These are phyloP conservation scores for Trachelus stipa DNA, from an alignment of 2,888 invertebrate species.

Conservation along the genomic window DNA sequence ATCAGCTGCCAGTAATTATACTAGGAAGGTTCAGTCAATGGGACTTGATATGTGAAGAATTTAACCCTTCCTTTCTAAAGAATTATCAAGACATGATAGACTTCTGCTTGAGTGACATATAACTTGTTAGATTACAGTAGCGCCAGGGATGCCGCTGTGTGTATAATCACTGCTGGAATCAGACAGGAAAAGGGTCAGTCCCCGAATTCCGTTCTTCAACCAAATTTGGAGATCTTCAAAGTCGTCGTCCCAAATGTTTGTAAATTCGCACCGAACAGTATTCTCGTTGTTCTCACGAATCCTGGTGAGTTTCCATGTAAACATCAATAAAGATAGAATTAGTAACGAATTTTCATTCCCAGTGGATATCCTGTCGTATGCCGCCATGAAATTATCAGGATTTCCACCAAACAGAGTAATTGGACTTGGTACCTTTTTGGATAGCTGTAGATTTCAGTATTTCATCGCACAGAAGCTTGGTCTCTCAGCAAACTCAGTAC, in stretches of 20 bases:
- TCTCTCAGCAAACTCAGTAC: conserved; percentile 68
- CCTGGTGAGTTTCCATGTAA: conserved; percentile 44
- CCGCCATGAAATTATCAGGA: conserved; percentile 72
- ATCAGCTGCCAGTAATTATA: background rate
- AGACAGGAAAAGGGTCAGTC: conserved; percentile 70
- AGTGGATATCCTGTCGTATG: conserved; percentile 72
- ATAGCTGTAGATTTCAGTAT: conserved; percentile 70
- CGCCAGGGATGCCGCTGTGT: conserved; percentile 70
- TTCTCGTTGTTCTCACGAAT: conserved; percentile 63
- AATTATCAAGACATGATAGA: background rate
- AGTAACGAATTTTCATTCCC: conserved; percentile 23
- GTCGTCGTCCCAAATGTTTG: conserved; percentile 72
- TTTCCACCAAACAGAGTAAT: conserved; percentile 70
- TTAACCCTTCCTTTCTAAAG: background rate
- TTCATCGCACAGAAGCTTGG: conserved; percentile 68
- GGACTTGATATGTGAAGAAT: background rate
- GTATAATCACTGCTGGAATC: conserved; percentile 73
- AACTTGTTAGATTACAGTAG: conserved; percentile 67
- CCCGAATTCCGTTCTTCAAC: conserved; percentile 67
- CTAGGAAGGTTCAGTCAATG: background rate
- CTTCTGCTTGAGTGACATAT: background rate
- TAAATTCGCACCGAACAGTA: conserved; percentile 71
- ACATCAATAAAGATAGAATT: background rate
- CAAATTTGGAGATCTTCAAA: conserved; percentile 72
- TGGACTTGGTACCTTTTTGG: conserved; percentile 72